Evolutionary conservation across 2,888 invertebrate genomes (phyloP).

Genomic region (Rotaria sp.): DNA sequence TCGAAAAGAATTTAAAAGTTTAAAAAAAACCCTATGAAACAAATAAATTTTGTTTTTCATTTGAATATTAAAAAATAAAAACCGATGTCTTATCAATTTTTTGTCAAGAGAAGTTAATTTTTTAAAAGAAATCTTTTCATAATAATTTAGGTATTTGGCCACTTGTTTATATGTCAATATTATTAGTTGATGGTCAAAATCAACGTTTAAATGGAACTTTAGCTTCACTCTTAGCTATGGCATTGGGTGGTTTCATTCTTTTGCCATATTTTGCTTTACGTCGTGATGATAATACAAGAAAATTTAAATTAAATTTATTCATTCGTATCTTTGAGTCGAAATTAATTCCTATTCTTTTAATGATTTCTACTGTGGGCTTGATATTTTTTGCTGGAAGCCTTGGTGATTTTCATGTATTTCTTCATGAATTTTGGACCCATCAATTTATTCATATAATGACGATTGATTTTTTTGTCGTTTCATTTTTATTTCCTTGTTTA

Average conservation of each 20-base stretch:
- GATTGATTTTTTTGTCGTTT: not conserved
- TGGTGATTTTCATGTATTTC: not conserved
- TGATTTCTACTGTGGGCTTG: not conserved
- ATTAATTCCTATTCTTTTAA: not conserved
- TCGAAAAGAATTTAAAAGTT: too few species aligned
- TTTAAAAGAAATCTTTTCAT: too few species aligned
- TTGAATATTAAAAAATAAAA: too few species aligned
- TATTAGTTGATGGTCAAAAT: not conserved
- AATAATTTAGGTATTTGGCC: not conserved
- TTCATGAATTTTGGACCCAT: not conserved
- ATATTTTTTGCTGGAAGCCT: not conserved
- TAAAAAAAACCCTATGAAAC: too few species aligned
- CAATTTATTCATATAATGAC: not conserved
- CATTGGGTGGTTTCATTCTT: not conserved
- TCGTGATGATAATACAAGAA: not conserved
- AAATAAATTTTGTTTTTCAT: too few species aligned
- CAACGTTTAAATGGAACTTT: not conserved
- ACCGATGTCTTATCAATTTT: too few species aligned
- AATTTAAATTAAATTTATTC: not conserved
- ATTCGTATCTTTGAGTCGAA: not conserved
- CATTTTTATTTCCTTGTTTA: not conserved
- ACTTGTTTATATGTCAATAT: not conserved
- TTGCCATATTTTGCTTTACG: not conserved
- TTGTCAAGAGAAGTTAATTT: too few species aligned
- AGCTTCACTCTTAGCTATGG: not conserved